Evolutionary conservation across 2,797 vertebrate genomes (phyloP), one percentile per base, ranked within the genome.

Genomic region (Okamejei kenojei): DNA sequence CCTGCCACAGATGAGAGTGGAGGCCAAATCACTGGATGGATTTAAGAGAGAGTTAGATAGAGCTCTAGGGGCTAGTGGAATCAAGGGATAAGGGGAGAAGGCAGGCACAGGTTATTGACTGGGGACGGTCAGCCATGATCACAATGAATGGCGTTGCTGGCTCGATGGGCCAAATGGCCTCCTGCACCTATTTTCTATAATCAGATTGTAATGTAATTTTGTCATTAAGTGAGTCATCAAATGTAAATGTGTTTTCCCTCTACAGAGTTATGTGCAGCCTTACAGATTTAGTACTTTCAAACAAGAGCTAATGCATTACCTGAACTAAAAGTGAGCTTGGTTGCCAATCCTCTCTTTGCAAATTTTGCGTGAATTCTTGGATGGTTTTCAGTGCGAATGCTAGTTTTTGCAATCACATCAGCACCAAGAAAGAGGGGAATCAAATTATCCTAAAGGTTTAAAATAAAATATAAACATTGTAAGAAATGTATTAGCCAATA

Each of bases 351-450:
- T 94, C 96, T 97, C 94, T 96, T 97, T 77, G 97, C 96, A 95
- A 96, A 97, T 94, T 96, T 97, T 74, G 96, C 97, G 38, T 98
- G 97, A 84, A 97, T 95, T 94, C 97, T 96, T 73, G 97, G 96
- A 94, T 97, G 97, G 94, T 98, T 98, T 94, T 97, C 97, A 93
- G 94, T 95, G 3, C 97, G 96, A 94, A 97, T 95, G 35, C 95
- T 95, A 0, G 97, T 97, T 90, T 96, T 96, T 61, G 96, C 96
- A 93, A 97, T 96, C 73, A 98, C 93, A 95, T 98, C 97, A 3
- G 97, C 97, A 94, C 97, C 97, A 90, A 98, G 96, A 95, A 96
- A 98, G 0, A 98, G 95, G 10, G 97, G 97, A 92, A 96, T 94
- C 68, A 94, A 90, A 84, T 95, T 86, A 84, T 94, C 95, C 97